Percentiles rank a stretch among this genome's conserved stretches.
phyloP scores from a whole-genome alignment of 2,888 invertebrate genomes.

The Meganola albula region DNA sequence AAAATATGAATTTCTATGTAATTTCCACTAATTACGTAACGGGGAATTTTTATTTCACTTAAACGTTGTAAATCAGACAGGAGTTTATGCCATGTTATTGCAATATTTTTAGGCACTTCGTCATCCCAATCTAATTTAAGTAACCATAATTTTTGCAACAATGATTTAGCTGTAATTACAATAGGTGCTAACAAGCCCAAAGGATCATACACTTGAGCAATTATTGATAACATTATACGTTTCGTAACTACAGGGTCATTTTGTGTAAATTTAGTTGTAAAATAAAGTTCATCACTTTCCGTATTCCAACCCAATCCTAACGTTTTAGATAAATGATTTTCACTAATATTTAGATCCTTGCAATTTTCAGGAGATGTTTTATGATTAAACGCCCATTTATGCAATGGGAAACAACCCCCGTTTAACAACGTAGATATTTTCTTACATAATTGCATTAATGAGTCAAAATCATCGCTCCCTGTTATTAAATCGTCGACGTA shows the following conservation, averaged over 20 bases:
- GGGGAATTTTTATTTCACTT: too few relatives aligned
- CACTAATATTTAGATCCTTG: conserved; percentile 18
- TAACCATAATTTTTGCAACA: conserved; percentile 7
- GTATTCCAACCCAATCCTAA: conserved; percentile 18
- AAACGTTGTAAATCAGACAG: too few relatives aligned
- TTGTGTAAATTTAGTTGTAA: conserved; percentile 17
- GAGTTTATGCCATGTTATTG: too few relatives aligned
- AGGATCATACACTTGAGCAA: conserved; percentile 18
- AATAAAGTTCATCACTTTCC: conserved; percentile 10
- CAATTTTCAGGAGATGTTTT: too few relatives aligned
- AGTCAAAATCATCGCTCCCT: conserved; percentile 6
- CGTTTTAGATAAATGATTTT: conserved; percentile 20
- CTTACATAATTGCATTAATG: too few relatives aligned
- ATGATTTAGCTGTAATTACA: conserved; percentile 6
- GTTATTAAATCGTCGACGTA: conserved; percentile 22
- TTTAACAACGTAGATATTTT: too few relatives aligned
- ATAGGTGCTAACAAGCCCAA: conserved; percentile 9
- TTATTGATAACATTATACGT: conserved; percentile 11
- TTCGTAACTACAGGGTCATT: conserved; percentile 8
- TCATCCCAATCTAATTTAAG: conserved; percentile 25
- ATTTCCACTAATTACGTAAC: too few relatives aligned
- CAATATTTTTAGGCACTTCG: conserved; percentile 18
- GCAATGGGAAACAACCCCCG: too few relatives aligned
- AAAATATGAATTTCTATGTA: conserved; percentile 28
- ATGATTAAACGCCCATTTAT: too few relatives aligned